Base-by-base conservation (phyloP, 1,140 invertebrate species). In the Episyrphus balteatus region DNA sequence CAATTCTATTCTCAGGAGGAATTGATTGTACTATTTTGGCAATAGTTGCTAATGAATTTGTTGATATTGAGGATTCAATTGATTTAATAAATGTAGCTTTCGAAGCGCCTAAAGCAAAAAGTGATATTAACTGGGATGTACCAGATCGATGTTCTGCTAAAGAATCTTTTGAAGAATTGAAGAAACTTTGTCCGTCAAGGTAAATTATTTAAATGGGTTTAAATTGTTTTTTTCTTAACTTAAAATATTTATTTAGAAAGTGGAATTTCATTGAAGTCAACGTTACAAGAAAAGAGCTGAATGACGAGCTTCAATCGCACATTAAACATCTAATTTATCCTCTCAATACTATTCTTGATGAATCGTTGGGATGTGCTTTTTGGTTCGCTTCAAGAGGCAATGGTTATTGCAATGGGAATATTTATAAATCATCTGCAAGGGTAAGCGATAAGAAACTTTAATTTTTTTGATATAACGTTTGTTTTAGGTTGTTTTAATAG, bases 41-140 rank as follows among this genome's bases (percentile, higher is more conserved):
- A 31, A 73, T 81, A 31, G 62, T 97, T 21, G 80, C 84, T 15
- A 74, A 93, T 67, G 80, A 81, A 72, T 83, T 77, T 72, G 61
- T 92, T 18, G 71, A 80, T 5, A 51, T 56, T 50, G 57, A 74
- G 34, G 81, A 88, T 61, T 74, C 82, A 32, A 92, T 98, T 56
- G 93, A 98, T 72, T 75, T 98, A n/a, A 76, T 97, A 15, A 98
- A 98, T 79, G 90, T 98, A 26, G 89, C 92, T n/a, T 98, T 98
- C 75, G 79, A 85, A 68, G 77, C 73, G 52, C 58, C 55, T 34
- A 66, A 59, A 15, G 51, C 51, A 36, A 30, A 26, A 13, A 41
- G 21, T 5, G 42, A 39, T 5, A 47, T 45, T 17, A 51, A 56
- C 54, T 63, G 63, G 53, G 54, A 61, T 34, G 84, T 88, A 8